Base-by-base conservation (phyloP, 2,113 vertebrate species). In the Heterocephalus glaber region DNA sequence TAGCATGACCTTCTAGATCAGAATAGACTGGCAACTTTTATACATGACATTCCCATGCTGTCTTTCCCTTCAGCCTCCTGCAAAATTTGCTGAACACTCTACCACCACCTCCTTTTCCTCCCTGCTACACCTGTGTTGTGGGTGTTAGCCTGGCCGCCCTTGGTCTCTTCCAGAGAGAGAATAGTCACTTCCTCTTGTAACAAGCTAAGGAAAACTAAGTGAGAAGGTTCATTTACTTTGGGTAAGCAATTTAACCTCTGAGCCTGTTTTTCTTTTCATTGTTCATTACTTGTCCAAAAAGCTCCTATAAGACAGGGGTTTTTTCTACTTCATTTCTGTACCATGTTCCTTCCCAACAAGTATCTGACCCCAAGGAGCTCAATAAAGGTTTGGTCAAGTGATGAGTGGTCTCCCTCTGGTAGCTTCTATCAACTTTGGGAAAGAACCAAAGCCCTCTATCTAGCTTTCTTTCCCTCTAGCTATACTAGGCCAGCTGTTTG, bases 361-460 rank as follows among this genome's bases (percentile, higher is more conserved):
- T 49, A 81, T n/a, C 52, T 95, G 47, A 65, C 82, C 76, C 72
- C 61, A n/a, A 96, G 90, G 82, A 66, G 47, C 63, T 96, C 91
- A 94, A 94, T 97, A 97, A 98, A 96, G 30, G 1, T 88, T 94
- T 94, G 83, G 88, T 93, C 60, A 94, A 77, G 88, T 88, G 70
- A 85, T 66, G 52, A 94, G 35, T 88, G 52, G 60, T 82, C 82
- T 95, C 72, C 79, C 47, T 94, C 61, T 84, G 28, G 35, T 94
- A 91, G 96, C 92, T 74, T 96, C 90, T 92, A 0, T 90, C 65
- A 86, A 38, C 77, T 90, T 72, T 49, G 58, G 86, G 84, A 81
- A 30, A 89, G 44, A 87, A 26, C 68, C 70, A 86, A 44, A 72
- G 54, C 7, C 35, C 41, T 22, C 26, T 79, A 12, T 76, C 11